phyloP scores from a whole-genome alignment of 1,140 invertebrate species.

The Lordiphosa mommai region DNA sequence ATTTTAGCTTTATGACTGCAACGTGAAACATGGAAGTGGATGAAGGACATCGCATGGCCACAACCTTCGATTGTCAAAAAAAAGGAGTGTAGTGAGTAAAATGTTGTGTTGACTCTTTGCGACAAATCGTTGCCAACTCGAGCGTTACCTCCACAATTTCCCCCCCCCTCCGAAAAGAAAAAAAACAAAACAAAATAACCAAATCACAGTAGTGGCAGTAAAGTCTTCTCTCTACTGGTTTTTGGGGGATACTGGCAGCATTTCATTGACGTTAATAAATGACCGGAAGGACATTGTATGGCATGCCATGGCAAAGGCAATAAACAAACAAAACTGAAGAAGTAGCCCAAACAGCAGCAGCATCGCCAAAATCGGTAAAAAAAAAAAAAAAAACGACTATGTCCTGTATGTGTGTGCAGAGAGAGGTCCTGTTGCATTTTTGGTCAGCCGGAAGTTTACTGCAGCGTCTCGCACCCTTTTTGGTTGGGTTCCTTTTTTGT shows the following conservation, averaged over 20 bases:
- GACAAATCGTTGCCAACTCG: constrained; percentile 70
- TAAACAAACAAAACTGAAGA: constrained; percentile 62
- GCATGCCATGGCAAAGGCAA: constrained; percentile 66
- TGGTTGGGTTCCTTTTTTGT: constrained; percentile 17
- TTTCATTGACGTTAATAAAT: constrained; percentile 77
- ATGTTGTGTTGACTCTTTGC: constrained; percentile 66
- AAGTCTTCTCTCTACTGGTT: constrained; percentile 20
- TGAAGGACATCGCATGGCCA: constrained; percentile 34
- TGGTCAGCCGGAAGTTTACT: constrained; percentile 71
- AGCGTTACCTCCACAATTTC: constrained; percentile 31
- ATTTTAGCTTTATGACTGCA: constrained; percentile 56
- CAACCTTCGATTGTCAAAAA: constrained; percentile 46
- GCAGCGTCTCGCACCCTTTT: constrained; percentile 71
- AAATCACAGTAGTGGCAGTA: constrained; percentile 16
- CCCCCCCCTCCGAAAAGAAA: background rate
- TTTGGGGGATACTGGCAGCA: constrained; percentile 40
- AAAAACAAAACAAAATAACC: constrained; percentile 12
- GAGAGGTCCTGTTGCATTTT: constrained; percentile 65
- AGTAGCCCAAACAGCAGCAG: constrained; percentile 8
- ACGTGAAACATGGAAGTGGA: constrained; percentile 22
- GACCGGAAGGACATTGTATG: constrained; percentile 76
- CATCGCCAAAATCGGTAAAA: constrained; percentile 29
- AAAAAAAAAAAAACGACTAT: constrained; percentile 18
- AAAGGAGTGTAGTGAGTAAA: constrained; percentile 11
- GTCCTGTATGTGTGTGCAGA: constrained; percentile 24